Base-by-base conservation (phyloP, 2,797 vertebrate species). In the Lacerta bilineata region DNA sequence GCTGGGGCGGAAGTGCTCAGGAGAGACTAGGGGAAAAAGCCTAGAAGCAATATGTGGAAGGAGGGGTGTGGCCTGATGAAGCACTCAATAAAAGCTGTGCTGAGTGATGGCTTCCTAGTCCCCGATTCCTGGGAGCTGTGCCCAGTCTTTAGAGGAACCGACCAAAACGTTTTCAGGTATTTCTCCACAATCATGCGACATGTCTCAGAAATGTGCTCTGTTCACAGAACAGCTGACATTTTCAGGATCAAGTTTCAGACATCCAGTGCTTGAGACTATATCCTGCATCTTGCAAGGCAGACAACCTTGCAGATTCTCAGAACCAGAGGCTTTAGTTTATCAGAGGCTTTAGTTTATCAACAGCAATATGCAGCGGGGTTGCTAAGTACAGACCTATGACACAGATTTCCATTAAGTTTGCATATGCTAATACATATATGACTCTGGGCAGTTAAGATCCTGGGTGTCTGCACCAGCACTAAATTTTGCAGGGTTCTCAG, bases 151-250 rank as follows among this genome's bases (percentile, higher is more conserved):
- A 72, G 25, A 71, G 25, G 23, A 55, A 80, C 25, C 20, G 46
- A 55, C 66, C 66, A 59, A 72, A 87, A 71, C 17, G 68, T 59
- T n/a, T 80, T 86, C 29, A 78, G 50, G 59, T 33, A 64, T 43
- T 77, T 86, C 43, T 80, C 25, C 46, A 72, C 46, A 87, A 39
- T 87, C 46, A 59, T 71, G 68, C 11, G 23, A 55, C 18, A 71
- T 41, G 46, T 50, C 79, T 8, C 39, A 64, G 66, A 89, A 89
- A 66, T 43, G 15, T 64, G 3, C 36, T 69, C 41, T 78, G 29
- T 64, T 36, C 71, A 80, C 11, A 72, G 36, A 85, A 50, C 17
- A 68, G 13, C 23, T 64, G 13, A 61, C 17, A 83, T 59, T 23
- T 77, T 77, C 61, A 83, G 23, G 33, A 69, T 55, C 72, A 69